Evolutionary conservation across 2,888 invertebrate species (phyloP).

Genomic region (Morpho helenor): DNA sequence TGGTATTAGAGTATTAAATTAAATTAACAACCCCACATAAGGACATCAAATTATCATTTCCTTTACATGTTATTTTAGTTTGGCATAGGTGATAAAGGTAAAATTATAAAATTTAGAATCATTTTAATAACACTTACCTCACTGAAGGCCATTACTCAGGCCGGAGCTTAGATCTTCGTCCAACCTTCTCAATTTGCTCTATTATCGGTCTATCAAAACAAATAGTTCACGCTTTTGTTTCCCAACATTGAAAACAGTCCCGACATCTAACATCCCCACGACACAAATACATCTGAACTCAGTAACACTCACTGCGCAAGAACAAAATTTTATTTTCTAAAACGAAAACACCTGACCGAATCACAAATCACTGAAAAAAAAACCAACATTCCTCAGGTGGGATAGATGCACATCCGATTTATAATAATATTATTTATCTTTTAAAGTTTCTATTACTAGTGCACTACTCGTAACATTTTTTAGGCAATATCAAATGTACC

Average conservation of each 20-base stretch:
- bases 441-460: slow-evolving; percentile 47
- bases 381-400: slow-evolving; percentile 83
- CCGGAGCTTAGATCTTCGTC: slow-evolving; percentile 73
- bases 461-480: slow-evolving; percentile 45
- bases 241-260: slow-evolving; percentile 76
- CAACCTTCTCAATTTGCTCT: slow-evolving; percentile 70
- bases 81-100: not conserved
- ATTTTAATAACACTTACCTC: slow-evolving; percentile 78
- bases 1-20: slow-evolving; percentile 15
- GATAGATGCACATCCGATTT: slow-evolving; percentile 65
- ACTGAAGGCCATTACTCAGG: slow-evolving; percentile 87
- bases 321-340: slow-evolving; percentile 73
- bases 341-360: slow-evolving; percentile 80
- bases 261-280: slow-evolving; percentile 75
- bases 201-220: slow-evolving; percentile 75
- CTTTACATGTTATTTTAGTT: too few species aligned
- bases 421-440: slow-evolving; percentile 37
- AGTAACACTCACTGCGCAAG: slow-evolving; percentile 76
- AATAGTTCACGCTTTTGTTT: slow-evolving; percentile 77
- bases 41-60: too few species aligned
- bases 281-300: slow-evolving; percentile 75
- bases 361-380: slow-evolving; percentile 80
- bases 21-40: slow-evolving; percentile 21
- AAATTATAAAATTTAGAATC: slow-evolving; percentile 13
- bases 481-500: slow-evolving; percentile 42